A percentile compares a stretch with the other conserved stretches of the same genome.
Conservation (phyloP, 2,888 invertebrate genomes). For the Lochmaea crataegi region DNA sequence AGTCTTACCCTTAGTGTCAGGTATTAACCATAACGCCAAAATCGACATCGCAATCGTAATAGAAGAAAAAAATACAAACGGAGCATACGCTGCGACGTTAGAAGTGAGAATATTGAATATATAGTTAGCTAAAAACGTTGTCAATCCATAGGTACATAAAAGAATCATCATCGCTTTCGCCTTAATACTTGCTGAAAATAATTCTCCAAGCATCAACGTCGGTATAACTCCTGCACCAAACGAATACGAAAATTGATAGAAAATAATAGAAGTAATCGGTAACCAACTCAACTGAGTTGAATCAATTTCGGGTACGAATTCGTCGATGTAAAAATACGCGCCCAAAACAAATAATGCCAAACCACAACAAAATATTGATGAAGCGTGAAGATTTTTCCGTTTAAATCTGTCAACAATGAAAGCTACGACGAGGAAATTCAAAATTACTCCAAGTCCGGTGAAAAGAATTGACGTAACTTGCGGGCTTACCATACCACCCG, state of each 20-base stretch:
- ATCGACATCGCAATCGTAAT: conserved; percentile 51
- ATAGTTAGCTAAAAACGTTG: conserved; percentile 50
- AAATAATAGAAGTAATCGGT: conserved; percentile 55
- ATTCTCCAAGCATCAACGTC: conserved; percentile 55
- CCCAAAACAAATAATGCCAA: conserved; percentile 38
- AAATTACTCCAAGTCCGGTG: conserved; percentile 31
- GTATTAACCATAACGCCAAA: conserved; percentile 55
- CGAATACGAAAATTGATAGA: conserved; percentile 51
- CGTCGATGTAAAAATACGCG: conserved; percentile 52
- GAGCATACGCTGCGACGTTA: conserved; percentile 54
- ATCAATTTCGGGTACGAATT: conserved; percentile 46
- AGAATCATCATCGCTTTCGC: conserved; percentile 53
- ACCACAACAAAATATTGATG: conserved; percentile 49
- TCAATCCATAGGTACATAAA: conserved; percentile 52
- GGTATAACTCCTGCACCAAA: conserved; percentile 56
- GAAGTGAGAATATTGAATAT: conserved; percentile 56
- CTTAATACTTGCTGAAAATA: conserved; percentile 58
- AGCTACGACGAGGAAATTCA: conserved; percentile 46
- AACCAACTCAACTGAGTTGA: conserved; percentile 52
- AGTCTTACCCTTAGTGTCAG: conserved; percentile 61
- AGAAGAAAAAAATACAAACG: conserved; percentile 56
- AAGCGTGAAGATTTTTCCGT: conserved; percentile 49
- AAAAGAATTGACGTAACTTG: conserved; percentile 49
- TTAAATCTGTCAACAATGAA: conserved; percentile 52
- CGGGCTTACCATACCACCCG: conserved; percentile 55